phyloP scores from a whole-genome alignment of 30 jellyfish, hydroid and myxozoan genomes.

The Euphysa ruthae region DNA sequence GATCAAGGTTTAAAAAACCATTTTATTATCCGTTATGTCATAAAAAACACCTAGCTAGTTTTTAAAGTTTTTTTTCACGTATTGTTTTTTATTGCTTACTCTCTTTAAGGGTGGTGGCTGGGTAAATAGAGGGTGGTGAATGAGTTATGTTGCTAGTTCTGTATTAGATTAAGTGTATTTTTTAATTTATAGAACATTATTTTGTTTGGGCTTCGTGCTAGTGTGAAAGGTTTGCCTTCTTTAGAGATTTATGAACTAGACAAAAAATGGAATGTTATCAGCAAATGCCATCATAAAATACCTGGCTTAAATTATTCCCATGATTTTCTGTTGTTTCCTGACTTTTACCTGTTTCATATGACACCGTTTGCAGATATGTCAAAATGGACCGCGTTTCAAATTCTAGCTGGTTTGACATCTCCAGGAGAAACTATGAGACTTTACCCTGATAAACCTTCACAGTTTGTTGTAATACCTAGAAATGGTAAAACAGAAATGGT shows the following conservation, averaged over 20 bases:
- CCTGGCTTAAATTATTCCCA: constrained; percentile 87
- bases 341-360: constrained; percentile 69
- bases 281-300: constrained; percentile 36
- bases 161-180: too few relatives aligned
- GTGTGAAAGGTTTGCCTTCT: constrained; percentile 32
- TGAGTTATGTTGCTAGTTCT: too few relatives aligned
- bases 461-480: constrained; percentile 81
- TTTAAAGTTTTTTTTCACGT: too few relatives aligned
- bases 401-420: constrained; percentile 77
- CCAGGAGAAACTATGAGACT: constrained; percentile 80
- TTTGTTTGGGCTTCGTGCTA: constrained; percentile 76
- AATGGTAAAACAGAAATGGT: constrained; percentile 37
- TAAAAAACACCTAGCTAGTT: too few relatives aligned
- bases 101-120: too few relatives aligned
- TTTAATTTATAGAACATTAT: constrained; percentile 56
- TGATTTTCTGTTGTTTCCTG: constrained; percentile 75
- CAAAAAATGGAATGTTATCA: constrained; percentile 70
- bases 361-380: constrained; percentile 87
- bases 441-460: constrained; percentile 68
- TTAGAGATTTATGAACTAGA: constrained; percentile 71
- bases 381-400: constrained; percentile 46
- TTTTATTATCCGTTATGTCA: too few relatives aligned
- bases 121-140: too few relatives aligned
- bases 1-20: too few relatives aligned
- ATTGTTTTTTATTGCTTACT: too few relatives aligned